These are phyloP conservation scores for Dendrolimus kikuchii DNA, from an alignment of 1,140 invertebrate genomes.

Conservation along the genomic window DNA sequence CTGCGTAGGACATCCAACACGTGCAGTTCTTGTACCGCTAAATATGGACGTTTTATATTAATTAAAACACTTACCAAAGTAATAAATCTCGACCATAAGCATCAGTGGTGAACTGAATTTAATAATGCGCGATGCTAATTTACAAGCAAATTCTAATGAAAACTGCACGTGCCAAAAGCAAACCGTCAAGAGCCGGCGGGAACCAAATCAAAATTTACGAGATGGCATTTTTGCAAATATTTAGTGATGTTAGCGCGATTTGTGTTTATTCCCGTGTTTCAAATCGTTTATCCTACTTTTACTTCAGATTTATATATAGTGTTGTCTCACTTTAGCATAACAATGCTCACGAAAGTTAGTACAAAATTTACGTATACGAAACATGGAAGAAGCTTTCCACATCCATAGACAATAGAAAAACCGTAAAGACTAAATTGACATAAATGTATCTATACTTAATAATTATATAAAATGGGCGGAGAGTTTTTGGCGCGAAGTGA, in stretches of 20 bases:
- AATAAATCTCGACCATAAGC: slow-evolving; percentile 48
- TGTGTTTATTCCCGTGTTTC: no score
- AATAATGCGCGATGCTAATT: slow-evolving; percentile 28
- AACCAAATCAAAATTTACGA: slow-evolving; percentile 60
- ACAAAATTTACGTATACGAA: no score
- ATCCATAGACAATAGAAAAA: no score
- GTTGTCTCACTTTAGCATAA: no score
- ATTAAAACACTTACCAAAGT: slow-evolving; percentile 54
- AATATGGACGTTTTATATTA: slow-evolving; percentile 25
- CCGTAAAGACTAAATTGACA: no score
- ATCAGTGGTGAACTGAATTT: slow-evolving; percentile 47
- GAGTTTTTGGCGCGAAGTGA: no score
- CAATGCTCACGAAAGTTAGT: no score
- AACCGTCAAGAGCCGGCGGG: slow-evolving; percentile 64
- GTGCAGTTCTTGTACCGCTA: slow-evolving; percentile 42
- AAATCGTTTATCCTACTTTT: no score
- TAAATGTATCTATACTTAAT: no score
- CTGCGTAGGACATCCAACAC: slow-evolving; percentile 57
- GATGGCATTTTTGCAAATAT: slow-evolving; percentile 40
- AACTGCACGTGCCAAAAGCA: slow-evolving; percentile 69
- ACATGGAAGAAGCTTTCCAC: no score
- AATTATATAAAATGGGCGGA: no score
- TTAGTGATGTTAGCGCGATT: neutral
- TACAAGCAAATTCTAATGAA: slow-evolving; percentile 37
- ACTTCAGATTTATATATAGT: no score